Conservation (phyloP, 30 jellyfish, hydroid and myxozoan species). For the Aurelia aurita complex sp. Pacific region DNA sequence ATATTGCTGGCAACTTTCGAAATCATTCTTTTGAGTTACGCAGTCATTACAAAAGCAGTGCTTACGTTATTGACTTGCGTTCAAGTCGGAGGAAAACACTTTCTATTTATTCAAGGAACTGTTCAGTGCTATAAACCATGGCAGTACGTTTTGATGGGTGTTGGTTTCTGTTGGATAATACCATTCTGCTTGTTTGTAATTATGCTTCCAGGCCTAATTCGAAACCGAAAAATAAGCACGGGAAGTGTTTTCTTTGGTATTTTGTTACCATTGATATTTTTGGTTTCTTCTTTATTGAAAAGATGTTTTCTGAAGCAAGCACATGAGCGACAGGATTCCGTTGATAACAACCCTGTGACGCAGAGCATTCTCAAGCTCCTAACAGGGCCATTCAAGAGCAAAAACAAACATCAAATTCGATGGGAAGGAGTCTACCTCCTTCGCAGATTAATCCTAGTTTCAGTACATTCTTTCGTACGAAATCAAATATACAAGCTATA, state of each 20-base stretch:
- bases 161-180: constrained; percentile 21
- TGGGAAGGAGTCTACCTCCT: constrained; percentile 52
- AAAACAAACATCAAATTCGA: not conserved
- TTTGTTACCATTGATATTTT: constrained; percentile 30
- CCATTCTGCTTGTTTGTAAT: constrained; percentile 32
- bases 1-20: constrained; percentile 20
- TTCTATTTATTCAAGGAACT: constrained; percentile 47
- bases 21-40: constrained; percentile 29
- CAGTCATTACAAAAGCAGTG: constrained; percentile 5
- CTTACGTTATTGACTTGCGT: constrained; percentile 25
- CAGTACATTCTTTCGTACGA: not conserved
- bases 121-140: constrained; percentile 31
- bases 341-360: not conserved
- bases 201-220: constrained; percentile 14
- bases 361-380: constrained; percentile 2
- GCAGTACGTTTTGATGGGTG: constrained; percentile 29
- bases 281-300: not conserved
- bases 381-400: constrained; percentile 23
- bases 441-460: constrained; percentile 44
- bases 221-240: not conserved
- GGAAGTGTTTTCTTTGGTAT: constrained; percentile 10
- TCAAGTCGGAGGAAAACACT: not conserved
- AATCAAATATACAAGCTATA: constrained; percentile 7
- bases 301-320: not conserved
- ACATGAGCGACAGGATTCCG: not conserved